phyloP scores from a whole-genome alignment of 2,113 vertebrate genomes.

The Trichechus manatus region DNA sequence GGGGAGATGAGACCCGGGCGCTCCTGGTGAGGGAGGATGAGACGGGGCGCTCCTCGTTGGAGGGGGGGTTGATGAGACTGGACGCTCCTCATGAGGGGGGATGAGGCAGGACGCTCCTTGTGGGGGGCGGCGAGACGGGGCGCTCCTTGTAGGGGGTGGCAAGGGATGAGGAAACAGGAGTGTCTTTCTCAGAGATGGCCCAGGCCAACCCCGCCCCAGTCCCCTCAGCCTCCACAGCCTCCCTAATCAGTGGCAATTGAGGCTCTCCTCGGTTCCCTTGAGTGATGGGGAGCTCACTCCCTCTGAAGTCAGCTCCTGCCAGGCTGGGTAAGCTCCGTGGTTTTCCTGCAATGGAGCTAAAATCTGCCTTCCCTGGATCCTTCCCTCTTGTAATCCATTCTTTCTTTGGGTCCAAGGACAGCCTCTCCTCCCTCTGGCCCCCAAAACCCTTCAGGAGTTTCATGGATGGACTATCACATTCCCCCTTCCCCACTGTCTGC shows the following conservation, averaged over 20 bases:
- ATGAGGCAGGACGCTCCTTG: too few relatives aligned
- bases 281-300: neutral
- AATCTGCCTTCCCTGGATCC: neutral
- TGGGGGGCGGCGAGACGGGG: neutral
- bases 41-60: too few relatives aligned
- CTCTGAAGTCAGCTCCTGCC: neutral
- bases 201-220: neutral
- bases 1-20: too few relatives aligned
- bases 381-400: neutral
- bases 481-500: neutral
- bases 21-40: too few relatives aligned
- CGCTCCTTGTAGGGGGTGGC: neutral
- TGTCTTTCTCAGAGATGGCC: neutral
- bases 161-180: neutral
- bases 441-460: neutral
- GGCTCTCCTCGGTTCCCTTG: neutral
- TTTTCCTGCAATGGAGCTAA: neutral
- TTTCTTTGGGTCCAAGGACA: neutral
- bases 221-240: neutral
- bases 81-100: neutral
- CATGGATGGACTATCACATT: neutral
- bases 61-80: neutral
- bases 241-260: neutral
- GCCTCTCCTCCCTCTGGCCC: neutral
- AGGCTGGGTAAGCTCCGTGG: neutral